Evolutionary conservation across 92 coral and sea anemone genomes (phyloP).

Genomic region (Plumapathes pennacea): DNA sequence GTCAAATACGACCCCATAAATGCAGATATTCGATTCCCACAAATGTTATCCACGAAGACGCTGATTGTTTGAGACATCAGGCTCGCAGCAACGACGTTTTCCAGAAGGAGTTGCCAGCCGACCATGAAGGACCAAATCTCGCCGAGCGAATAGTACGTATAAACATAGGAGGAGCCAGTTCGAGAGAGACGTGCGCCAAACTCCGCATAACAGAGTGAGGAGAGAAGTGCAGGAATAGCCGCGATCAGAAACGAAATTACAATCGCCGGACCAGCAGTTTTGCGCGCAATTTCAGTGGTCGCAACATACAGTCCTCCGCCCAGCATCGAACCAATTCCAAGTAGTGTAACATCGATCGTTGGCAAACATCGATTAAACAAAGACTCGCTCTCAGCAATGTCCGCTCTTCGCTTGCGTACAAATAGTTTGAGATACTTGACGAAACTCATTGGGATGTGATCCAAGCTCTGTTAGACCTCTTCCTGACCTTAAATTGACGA

Average conservation of each 20-base stretch:
- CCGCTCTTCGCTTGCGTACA: constrained; percentile 49
- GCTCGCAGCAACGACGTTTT: constrained; percentile 69
- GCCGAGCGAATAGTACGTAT: constrained; percentile 72
- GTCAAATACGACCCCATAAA: constrained; percentile 52
- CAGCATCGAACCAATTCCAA: constrained; percentile 87
- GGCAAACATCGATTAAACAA: constrained; percentile 75
- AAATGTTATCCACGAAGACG: constrained; percentile 54
- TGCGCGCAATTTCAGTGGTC: constrained; percentile 81
- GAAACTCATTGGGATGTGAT: constrained; percentile 80
- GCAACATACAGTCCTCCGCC: constrained; percentile 88
- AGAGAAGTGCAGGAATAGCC: constrained; percentile 71
- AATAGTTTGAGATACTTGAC: constrained; percentile 54
- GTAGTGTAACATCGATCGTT: constrained; percentile 57
- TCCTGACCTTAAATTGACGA: no score
- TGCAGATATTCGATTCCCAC: constrained; percentile 45
- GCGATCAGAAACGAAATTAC: constrained; percentile 71
- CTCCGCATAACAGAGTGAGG: constrained; percentile 82
- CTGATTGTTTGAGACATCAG: constrained; percentile 71
- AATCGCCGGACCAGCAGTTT: constrained; percentile 87
- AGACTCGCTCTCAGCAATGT: constrained; percentile 62
- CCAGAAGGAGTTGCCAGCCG: constrained; percentile 80
- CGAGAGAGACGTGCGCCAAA: constrained; percentile 70
- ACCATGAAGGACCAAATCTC: constrained; percentile 87
- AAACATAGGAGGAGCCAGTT: constrained; percentile 80
- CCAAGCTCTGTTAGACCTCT: no score